These are phyloP conservation scores for Cactoblastis cactorum DNA, from an alignment of 2,888 invertebrate species.

Conservation along the genomic window DNA sequence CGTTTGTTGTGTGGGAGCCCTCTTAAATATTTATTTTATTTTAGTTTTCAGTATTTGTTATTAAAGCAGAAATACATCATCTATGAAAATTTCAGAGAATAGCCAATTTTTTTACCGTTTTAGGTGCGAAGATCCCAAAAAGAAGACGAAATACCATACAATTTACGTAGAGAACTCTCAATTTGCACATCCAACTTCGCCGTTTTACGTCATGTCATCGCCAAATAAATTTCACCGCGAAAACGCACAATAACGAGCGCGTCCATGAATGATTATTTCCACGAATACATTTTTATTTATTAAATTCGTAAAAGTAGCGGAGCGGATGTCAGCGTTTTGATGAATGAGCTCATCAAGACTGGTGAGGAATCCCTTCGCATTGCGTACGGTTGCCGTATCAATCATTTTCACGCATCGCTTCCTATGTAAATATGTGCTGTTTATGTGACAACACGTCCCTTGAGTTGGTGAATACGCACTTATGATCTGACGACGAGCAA, in stretches of 20 bases:
- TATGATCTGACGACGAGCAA: not conserved
- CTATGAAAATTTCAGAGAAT: too few relatives aligned
- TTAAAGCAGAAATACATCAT: too few relatives aligned
- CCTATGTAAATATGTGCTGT: conserved; percentile 53
- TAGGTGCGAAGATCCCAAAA: too few relatives aligned
- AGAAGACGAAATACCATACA: too few relatives aligned
- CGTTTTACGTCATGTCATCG: not conserved
- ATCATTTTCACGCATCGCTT: conserved; percentile 61
- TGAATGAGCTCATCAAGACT: conserved; percentile 58
- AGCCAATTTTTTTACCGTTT: too few relatives aligned
- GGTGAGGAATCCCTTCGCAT: conserved; percentile 33
- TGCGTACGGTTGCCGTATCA: conserved; percentile 53
- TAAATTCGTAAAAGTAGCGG: conserved; percentile 45
- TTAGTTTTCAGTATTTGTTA: too few relatives aligned
- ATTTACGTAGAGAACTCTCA: too few relatives aligned
- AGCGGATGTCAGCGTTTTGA: conserved; percentile 51
- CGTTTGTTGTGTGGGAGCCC: too few relatives aligned
- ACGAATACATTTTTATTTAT: conserved; percentile 40
- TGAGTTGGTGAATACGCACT: not conserved
- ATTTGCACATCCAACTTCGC: not conserved
- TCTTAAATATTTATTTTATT: too few relatives aligned
- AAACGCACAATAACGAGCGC: not conserved
- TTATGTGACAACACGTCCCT: conserved; percentile 11
- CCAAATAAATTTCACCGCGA: not conserved
- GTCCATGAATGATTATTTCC: conserved; percentile 9